Percentiles rank a stretch among this genome's conserved stretches.
Evolutionary conservation across 2,888 invertebrate species (phyloP).

Genomic region (Bembecia ichneumoniformis): DNA sequence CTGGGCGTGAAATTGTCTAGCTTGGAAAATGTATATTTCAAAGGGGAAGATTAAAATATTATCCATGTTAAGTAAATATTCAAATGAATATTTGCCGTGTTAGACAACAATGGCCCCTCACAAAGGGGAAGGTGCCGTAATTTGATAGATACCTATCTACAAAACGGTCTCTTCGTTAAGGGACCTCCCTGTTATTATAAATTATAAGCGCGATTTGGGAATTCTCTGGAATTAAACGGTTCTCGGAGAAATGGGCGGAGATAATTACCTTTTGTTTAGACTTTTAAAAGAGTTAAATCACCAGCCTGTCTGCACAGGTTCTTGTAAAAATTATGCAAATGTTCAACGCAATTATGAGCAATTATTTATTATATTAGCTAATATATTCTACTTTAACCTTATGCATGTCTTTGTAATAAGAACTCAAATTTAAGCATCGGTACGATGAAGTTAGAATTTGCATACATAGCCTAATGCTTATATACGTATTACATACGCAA

Average conservation of each 20-base stretch:
- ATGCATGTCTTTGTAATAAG: no score
- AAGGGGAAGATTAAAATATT: constrained; percentile 75
- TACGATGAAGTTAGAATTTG: no score
- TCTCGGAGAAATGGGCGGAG: constrained; percentile 39
- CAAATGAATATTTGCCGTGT: constrained; percentile 74
- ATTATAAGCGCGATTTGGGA: constrained; percentile 67
- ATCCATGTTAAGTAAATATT: constrained; percentile 75
- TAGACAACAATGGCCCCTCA: constrained; percentile 65
- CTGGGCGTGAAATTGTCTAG: constrained; percentile 68
- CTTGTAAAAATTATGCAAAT: background rate
- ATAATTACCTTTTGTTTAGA: constrained; percentile 21
- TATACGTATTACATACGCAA: no score
- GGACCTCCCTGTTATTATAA: constrained; percentile 67
- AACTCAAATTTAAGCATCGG: no score
- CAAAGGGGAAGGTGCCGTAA: constrained; percentile 61
- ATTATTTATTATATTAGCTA: no score
- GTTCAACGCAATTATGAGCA: no score
- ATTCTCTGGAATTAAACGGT: constrained; percentile 57
- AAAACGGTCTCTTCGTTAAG: constrained; percentile 66
- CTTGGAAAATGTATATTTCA: constrained; percentile 72
- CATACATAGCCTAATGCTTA: no score
- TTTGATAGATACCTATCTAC: constrained; percentile 72
- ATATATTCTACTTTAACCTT: no score
- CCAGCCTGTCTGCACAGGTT: background rate
- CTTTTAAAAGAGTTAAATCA: constrained; percentile 4